phyloP scores from a whole-genome alignment of 2,888 invertebrate species.

The Priocnemis perturbator region DNA sequence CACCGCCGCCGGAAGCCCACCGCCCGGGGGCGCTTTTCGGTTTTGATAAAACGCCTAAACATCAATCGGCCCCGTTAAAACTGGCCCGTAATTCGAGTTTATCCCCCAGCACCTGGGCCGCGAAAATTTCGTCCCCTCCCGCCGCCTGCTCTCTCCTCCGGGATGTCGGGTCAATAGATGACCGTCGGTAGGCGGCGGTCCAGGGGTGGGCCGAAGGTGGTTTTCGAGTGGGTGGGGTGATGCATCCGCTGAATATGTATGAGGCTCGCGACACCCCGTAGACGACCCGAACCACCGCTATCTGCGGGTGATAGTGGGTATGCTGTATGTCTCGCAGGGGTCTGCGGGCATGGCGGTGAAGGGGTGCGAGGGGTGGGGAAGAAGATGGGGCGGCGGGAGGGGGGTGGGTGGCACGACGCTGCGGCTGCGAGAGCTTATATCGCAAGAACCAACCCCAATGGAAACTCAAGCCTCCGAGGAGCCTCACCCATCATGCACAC shows the following conservation, averaged over 20 bases:
- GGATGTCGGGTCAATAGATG: slow-evolving; percentile 33
- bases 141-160: slow-evolving; percentile 22
- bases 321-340: slow-evolving; percentile 72
- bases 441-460: slow-evolving; percentile 73
- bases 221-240: slow-evolving; percentile 72
- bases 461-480: slow-evolving; percentile 71
- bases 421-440: slow-evolving; percentile 66
- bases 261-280: slow-evolving; percentile 76
- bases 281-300: slow-evolving; percentile 69
- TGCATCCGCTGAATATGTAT: slow-evolving; percentile 83
- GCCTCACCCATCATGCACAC: slow-evolving; percentile 74
- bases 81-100: slow-evolving; percentile 73
- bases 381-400: slow-evolving; percentile 36
- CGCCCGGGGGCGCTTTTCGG: slow-evolving; percentile 58
- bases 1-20: slow-evolving; percentile 32
- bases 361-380: slow-evolving; percentile 33
- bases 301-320: slow-evolving; percentile 74
- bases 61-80: slow-evolving; percentile 73
- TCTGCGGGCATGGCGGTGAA: slow-evolving; percentile 56
- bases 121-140: slow-evolving; percentile 67
- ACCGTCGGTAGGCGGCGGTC: slow-evolving; percentile 58
- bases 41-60: slow-evolving; percentile 72
- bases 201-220: slow-evolving; percentile 19
- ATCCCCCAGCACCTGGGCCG: slow-evolving; percentile 40
- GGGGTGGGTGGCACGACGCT: slow-evolving; percentile 51